Evolutionary conservation across 2,888 invertebrate genomes (phyloP), one percentile per base, ranked within the genome.

Genomic region (Steinernema hermaphroditum): DNA sequence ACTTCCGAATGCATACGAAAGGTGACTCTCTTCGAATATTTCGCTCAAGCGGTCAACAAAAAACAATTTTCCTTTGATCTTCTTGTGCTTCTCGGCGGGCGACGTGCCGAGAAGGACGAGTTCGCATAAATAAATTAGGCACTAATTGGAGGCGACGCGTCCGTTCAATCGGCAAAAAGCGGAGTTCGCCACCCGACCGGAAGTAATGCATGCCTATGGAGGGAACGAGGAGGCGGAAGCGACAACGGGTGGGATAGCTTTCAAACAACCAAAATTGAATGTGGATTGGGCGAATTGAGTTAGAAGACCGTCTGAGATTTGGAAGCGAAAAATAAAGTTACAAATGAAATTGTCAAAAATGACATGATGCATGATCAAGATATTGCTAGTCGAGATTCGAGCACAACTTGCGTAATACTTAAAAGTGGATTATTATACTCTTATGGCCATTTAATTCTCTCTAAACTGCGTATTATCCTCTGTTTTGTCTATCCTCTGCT

Each of bases 71-170:
- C 46, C 46, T 19, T 16, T 46, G 46, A 19, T 16, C 46, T 46
- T 6, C 19, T 46, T 37, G 37, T 37, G 37, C 37, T n/a, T n/a
- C n/a, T n/a, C n/a, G n/a, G 37, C 37, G 6, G 37, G 6, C 46
- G 19, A 46, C 8, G 41, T 41, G 46, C 46, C 16, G 46, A 16
- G 16, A 16, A 19, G n/a, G 46, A 46, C 46, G 2, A 6, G 46
- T 46, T 46, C 16, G 46, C 46, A 46, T 46, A 46, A 46, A 46
- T 46, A 46, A 46, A 46, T 46, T 46, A 46, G 9, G 46, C 4
- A 19, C 46, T 46, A 46, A 46, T 46, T 46, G 46, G 46, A 46
- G 19, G 46, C 46, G 46, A 46, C 46, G 46, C 46, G 46, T 46
- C 46, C 46, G 19, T 46, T 19, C n/a, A 46, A 46, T 46, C 46